These are phyloP conservation scores for Babylonia areolata DNA, from an alignment of 1,140 invertebrate species.

Conservation along the genomic window DNA sequence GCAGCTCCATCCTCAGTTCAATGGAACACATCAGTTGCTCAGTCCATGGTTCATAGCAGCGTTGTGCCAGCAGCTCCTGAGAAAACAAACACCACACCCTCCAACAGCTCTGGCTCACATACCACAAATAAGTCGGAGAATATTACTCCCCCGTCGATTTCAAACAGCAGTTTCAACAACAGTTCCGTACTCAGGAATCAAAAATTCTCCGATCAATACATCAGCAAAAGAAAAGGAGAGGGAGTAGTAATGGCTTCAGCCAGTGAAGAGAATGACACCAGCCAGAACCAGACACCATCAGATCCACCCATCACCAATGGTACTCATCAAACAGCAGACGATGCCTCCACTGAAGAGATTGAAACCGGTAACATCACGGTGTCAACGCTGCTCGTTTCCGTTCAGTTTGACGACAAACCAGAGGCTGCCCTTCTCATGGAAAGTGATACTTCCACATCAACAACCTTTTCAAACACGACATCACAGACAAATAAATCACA, in stretches of 20 bases:
- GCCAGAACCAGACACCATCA: not conserved
- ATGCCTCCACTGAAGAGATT: not conserved
- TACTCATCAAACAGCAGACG: no score
- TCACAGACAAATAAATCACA: not conserved
- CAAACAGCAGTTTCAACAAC: not conserved
- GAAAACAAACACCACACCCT: not conserved
- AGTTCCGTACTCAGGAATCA: no score
- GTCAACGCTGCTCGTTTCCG: not conserved
- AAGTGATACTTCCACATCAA: not conserved
- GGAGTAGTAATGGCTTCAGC: not conserved
- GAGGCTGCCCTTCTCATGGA: not conserved
- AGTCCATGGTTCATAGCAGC: not conserved
- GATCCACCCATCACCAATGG: no score
- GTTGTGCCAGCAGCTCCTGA: not conserved
- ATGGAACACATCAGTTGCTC: not conserved
- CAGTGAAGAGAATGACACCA: not conserved
- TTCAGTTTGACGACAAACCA: not conserved
- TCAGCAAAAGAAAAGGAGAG: not conserved
- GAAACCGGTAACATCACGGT: not conserved
- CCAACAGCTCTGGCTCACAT: not conserved
- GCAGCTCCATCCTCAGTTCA: not conserved
- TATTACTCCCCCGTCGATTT: not conserved
- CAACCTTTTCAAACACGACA: not conserved
- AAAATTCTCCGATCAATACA: no score
- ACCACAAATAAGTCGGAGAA: not conserved